These are phyloP conservation scores for Goniozus legneri DNA, from an alignment of 1,140 invertebrate species.

Conservation along the genomic window DNA sequence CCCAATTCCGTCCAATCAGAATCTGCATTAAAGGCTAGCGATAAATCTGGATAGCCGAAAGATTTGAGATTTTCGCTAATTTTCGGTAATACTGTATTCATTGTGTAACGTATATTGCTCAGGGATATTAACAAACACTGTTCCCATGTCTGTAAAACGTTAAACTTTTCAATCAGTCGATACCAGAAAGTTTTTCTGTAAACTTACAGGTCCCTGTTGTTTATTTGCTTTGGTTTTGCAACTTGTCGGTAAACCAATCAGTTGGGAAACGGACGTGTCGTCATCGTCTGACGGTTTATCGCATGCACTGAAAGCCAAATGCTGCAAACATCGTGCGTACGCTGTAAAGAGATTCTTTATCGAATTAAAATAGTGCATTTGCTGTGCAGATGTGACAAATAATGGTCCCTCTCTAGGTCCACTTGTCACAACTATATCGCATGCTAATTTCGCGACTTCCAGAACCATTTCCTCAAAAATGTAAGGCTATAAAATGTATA, in stretches of 20 bases:
- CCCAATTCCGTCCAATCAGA: slow-evolving; percentile 56
- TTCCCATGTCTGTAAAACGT: slow-evolving; percentile 62
- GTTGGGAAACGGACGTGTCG: slow-evolving; percentile 61
- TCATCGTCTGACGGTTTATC: slow-evolving; percentile 58
- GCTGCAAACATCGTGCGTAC: slow-evolving; percentile 63
- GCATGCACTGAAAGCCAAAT: slow-evolving; percentile 63
- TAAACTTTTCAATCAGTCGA: neutral
- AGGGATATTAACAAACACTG: slow-evolving; percentile 79
- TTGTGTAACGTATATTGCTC: slow-evolving; percentile 85
- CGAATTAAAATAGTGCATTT: slow-evolving; percentile 64
- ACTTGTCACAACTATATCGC: slow-evolving; percentile 76
- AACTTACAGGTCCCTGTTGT: slow-evolving; percentile 39
- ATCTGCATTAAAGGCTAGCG: slow-evolving; percentile 41
- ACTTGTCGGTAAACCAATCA: slow-evolving; percentile 61
- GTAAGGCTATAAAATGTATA: slow-evolving; percentile 65
- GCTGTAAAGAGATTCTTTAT: slow-evolving; percentile 70
- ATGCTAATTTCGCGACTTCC: slow-evolving; percentile 79
- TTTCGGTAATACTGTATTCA: slow-evolving; percentile 68
- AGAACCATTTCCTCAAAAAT: slow-evolving; percentile 79
- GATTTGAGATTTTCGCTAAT: slow-evolving; percentile 56
- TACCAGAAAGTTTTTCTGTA: slow-evolving; percentile 2
- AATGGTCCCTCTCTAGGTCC: slow-evolving; percentile 69
- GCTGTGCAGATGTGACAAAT: slow-evolving; percentile 62
- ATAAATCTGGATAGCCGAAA: slow-evolving; percentile 45
- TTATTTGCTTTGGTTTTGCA: slow-evolving; percentile 47